phyloP scores from a whole-genome alignment of 2,113 vertebrate genomes.

The Labeo catla region DNA sequence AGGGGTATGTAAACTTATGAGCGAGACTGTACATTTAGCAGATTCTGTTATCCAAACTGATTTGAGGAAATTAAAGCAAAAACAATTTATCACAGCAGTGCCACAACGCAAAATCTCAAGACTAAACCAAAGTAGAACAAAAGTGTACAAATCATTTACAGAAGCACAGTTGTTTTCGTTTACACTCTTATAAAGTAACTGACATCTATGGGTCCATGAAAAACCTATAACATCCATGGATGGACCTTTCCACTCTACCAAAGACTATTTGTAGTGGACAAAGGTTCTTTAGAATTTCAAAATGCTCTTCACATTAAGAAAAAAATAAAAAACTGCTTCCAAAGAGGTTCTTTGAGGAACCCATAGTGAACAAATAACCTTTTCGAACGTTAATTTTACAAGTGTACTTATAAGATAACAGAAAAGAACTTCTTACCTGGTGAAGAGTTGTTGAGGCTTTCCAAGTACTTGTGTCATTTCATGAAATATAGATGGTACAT shows the following conservation, averaged over 20 bases:
- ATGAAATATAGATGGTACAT: not conserved
- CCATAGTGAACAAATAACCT: not conserved
- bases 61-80: not conserved
- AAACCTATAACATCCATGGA: not conserved
- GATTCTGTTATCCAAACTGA: not conserved
- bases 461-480: not conserved
- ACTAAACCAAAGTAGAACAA: not conserved
- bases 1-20: too few relatives aligned
- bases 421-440: constrained; percentile 14
- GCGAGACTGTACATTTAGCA: not conserved
- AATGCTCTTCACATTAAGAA: not conserved
- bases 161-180: not conserved
- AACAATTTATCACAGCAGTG: not conserved
- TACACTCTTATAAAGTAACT: not conserved
- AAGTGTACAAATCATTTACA: not conserved
- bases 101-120: not conserved
- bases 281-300: not conserved
- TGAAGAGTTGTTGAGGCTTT: not conserved
- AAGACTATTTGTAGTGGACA: not conserved
- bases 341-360: not conserved
- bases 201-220: not conserved
- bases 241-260: not conserved
- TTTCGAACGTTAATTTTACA: too few relatives aligned
- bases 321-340: too few relatives aligned
- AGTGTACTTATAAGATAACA: not conserved